Percentiles rank a stretch among this genome's conserved stretches.
Evolutionary conservation across 2,797 vertebrate species (phyloP).

Genomic region (Tachyglossus aculeatus): DNA sequence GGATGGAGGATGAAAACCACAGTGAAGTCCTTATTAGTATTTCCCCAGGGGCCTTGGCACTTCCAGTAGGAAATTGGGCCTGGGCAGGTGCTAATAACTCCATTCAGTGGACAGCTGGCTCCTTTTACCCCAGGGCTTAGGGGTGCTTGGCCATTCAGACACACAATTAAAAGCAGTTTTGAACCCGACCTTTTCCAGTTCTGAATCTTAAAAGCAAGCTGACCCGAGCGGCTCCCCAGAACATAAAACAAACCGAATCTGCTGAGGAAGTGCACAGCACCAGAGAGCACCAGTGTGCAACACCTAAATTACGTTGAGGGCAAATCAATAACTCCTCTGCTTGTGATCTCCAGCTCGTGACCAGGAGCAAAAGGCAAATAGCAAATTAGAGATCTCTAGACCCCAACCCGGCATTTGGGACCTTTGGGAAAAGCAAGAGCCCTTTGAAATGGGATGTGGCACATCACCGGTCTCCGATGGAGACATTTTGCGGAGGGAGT

Average conservation of each 20-base stretch:
- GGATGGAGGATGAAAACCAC: not conserved
- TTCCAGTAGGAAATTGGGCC: conserved; percentile 14
- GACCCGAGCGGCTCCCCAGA: conserved; percentile 9
- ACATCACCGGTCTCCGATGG: conserved; percentile 35
- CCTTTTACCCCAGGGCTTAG: not conserved
- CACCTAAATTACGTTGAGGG: conserved; percentile 2
- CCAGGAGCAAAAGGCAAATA: conserved; percentile 42
- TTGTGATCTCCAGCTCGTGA: conserved; percentile 31
- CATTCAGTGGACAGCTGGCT: not conserved
- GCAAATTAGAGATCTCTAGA: conserved; percentile 48
- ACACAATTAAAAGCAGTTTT: conserved; percentile 30
- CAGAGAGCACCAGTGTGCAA: not conserved
- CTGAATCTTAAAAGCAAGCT: conserved; percentile 35
- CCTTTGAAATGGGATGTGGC: conserved; percentile 58
- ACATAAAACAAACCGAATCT: not conserved
- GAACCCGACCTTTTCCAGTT: conserved; percentile 19
- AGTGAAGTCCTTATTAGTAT: not conserved
- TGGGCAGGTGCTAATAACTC: conserved; percentile 22
- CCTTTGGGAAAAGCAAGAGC: conserved; percentile 47
- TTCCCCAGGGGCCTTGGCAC: not conserved
- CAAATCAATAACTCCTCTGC: conserved; percentile 30
- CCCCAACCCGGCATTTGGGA: conserved; percentile 40
- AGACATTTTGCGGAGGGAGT: conserved; percentile 38
- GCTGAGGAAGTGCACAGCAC: not conserved
- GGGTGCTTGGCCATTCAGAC: conserved; percentile 35